Evolutionary conservation across 2,888 invertebrate species (phyloP).

Genomic region (Diaphora mendica): DNA sequence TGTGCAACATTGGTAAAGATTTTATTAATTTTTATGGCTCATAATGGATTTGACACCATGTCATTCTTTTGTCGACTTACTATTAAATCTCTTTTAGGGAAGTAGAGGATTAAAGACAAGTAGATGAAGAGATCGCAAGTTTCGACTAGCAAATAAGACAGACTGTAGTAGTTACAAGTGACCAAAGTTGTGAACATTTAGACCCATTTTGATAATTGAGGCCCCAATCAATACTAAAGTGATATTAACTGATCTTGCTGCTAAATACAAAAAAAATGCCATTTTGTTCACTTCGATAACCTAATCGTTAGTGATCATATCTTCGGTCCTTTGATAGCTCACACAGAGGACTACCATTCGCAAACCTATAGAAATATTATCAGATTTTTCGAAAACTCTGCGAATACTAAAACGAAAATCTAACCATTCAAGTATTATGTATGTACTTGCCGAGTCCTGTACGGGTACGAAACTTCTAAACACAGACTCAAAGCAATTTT

Average conservation of each 20-base stretch:
- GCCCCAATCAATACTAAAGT: neutral
- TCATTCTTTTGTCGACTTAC: too few relatives aligned
- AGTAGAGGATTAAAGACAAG: too few relatives aligned
- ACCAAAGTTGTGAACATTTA: too few relatives aligned
- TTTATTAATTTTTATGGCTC: neutral
- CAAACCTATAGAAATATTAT: conserved; percentile 56
- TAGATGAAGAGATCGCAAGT: too few relatives aligned
- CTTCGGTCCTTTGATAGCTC: conserved; percentile 32
- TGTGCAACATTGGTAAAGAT: neutral
- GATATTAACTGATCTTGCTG: neutral
- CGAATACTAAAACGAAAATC: conserved; percentile 53
- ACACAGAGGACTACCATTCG: conserved; percentile 37
- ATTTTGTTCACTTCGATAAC: conserved; percentile 10
- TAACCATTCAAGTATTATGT: conserved; percentile 43
- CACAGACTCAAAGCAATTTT: conserved; percentile 34
- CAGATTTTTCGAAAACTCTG: conserved; percentile 56
- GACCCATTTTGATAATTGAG: too few relatives aligned
- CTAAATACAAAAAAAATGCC: neutral
- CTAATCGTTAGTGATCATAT: conserved; percentile 39
- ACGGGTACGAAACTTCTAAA: conserved; percentile 38
- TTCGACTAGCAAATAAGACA: too few relatives aligned
- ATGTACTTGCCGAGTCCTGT: conserved; percentile 45
- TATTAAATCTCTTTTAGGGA: too few relatives aligned
- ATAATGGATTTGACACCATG: too few relatives aligned
- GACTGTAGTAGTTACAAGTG: too few relatives aligned